These are phyloP conservation scores for Myripristis jacobus DNA, from an alignment of 2,797 vertebrate species.

Conservation along the genomic window DNA sequence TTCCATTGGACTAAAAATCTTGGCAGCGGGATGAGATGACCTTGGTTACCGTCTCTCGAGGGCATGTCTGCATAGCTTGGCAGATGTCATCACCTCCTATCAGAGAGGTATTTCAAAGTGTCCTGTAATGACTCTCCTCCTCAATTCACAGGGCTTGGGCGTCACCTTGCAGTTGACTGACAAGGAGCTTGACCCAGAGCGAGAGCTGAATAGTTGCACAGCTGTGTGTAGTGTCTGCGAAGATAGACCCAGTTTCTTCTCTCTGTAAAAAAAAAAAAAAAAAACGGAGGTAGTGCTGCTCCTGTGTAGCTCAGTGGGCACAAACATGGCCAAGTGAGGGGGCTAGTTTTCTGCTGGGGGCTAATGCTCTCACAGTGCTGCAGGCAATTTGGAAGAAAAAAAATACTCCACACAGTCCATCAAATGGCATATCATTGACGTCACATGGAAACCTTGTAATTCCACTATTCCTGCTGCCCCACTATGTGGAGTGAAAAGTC, in stretches of 20 bases:
- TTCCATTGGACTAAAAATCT: slow-evolving; percentile 65
- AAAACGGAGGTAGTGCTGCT: too few relatives aligned
- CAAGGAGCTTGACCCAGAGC: slow-evolving; percentile 52
- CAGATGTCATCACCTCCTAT: slow-evolving; percentile 81
- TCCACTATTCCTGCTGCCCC: too few relatives aligned
- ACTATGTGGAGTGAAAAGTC: too few relatives aligned
- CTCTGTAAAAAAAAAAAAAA: neutral
- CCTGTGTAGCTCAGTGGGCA: neutral
- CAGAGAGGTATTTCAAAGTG: slow-evolving; percentile 74
- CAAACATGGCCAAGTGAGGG: neutral
- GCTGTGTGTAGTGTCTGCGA: slow-evolving; percentile 46
- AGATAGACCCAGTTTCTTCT: slow-evolving; percentile 6
- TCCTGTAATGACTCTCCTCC: slow-evolving; percentile 51
- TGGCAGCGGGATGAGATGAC: slow-evolving; percentile 79
- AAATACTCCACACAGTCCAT: too few relatives aligned
- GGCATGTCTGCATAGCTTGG: slow-evolving; percentile 80
- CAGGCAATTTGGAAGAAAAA: too few relatives aligned
- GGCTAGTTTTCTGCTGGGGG: neutral
- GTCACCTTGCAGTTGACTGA: slow-evolving; percentile 59
- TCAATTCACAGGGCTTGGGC: slow-evolving; percentile 22
- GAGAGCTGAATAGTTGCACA: slow-evolving; percentile 44
- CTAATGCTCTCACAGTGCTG: too few relatives aligned
- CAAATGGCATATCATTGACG: too few relatives aligned
- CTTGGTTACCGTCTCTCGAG: slow-evolving; percentile 74
- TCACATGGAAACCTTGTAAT: too few relatives aligned